Evolutionary conservation across 2,797 vertebrate genomes (phyloP), one percentile per base, ranked within the genome.

Genomic region (Anguilla marmorata): DNA sequence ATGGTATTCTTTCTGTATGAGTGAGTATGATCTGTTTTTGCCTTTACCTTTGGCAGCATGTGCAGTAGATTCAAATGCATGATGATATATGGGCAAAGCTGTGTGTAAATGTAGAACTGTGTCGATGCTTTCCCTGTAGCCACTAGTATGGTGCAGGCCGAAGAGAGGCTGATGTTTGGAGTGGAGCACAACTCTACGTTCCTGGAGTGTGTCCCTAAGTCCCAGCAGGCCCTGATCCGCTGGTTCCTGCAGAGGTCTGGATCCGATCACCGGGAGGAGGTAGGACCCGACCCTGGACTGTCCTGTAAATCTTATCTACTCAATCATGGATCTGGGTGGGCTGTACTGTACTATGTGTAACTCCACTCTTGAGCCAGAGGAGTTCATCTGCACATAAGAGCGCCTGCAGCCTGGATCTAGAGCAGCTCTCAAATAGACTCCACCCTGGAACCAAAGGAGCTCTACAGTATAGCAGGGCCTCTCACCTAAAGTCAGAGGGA

Each of bases 101-200:
- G 66, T 30, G 21, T 50, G 30, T 16, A 85, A 45, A 48, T 48
- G 14, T 24, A 9, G 52, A 27, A 63, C 7, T 33, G 54, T 80
- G 54, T 79, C 52, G 24, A 6, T n/a, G 14, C 84, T 27, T 95
- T 96, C 91, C 95, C 95, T 96, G 89, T 92, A 96, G 97, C 95
- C 95, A 94, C 95, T 92, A 95, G 93, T 91, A 96, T 96, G 88
- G 97, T 97, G 93, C 94, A 92, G 89, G 94, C 95, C 89, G 98
- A 98, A 93, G 98, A 99, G 96, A 98, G 96, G 95, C 95, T 98
- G 93, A 97, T 99, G 93, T 99, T 98, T 92, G 98, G 98, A 89
- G 96, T 99, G 92, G 97, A 99, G 93, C 97, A 95, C 93, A 99
- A 99, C 95, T 98, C 99, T 84, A 99, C 98, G 41, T 99, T 99